Conservation (phyloP, 2,888 invertebrate species). For the Cerastis leucographa region DNA sequence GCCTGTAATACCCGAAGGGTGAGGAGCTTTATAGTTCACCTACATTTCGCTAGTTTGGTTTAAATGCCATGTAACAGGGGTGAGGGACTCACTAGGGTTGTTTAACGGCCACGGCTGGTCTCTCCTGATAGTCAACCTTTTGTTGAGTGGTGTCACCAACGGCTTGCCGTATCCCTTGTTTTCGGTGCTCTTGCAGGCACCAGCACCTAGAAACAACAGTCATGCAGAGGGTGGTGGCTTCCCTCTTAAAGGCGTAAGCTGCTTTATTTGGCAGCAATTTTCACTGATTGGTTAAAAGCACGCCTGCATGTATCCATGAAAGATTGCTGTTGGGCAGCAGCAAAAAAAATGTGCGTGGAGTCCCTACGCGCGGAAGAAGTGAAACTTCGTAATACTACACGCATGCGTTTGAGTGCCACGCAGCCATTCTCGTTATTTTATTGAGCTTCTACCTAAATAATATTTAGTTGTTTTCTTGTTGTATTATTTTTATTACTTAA, state of each 20-base stretch:
- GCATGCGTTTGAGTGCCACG: no score
- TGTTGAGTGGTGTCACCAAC: conserved; percentile 75
- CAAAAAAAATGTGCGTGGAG: neutral
- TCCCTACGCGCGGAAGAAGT: no score
- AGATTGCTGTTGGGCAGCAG: neutral
- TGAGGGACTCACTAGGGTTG: conserved; percentile 19
- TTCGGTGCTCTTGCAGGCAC: conserved; percentile 6
- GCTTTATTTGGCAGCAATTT: neutral
- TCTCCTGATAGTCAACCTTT: conserved; percentile 71
- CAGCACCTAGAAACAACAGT: conserved; percentile 27
- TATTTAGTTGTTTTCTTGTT: no score
- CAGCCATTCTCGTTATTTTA: no score
- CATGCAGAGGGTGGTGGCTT: neutral
- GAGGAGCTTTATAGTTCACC: neutral
- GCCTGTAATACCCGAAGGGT: neutral
- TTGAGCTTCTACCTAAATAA: no score
- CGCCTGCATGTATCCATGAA: no score
- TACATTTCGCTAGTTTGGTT: neutral
- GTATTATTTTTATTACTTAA: no score
- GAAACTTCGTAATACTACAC: no score
- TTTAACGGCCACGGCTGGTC: conserved; percentile 51
- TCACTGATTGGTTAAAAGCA: neutral
- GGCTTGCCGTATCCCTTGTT: conserved; percentile 78
- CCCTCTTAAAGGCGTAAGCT: neutral
- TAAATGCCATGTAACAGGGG: neutral